phyloP scores from a whole-genome alignment of 2,888 invertebrate species.

The Micropterix aruncella region DNA sequence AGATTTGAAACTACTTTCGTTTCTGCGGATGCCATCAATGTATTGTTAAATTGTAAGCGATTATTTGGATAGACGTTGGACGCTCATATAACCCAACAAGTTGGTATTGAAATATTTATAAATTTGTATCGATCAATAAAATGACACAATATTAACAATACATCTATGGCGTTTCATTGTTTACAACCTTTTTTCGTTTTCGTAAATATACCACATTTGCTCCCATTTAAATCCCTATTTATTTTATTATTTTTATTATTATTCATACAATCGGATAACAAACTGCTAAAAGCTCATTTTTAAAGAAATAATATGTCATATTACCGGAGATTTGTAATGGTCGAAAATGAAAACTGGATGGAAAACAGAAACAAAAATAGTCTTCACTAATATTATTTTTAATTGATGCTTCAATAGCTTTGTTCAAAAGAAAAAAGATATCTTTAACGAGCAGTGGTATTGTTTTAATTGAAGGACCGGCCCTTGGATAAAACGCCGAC shows the following conservation, averaged over 20 bases:
- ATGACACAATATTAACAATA: conserved; percentile 12
- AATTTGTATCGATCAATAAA: conserved; percentile 11
- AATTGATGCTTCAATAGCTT: too few species aligned
- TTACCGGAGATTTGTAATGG: too few species aligned
- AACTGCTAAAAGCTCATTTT: too few species aligned
- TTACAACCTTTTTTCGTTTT: not conserved
- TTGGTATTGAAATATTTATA: conserved; percentile 5
- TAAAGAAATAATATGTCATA: too few species aligned
- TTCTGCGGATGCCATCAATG: conserved; percentile 10
- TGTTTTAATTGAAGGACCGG: not conserved
- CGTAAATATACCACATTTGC: too few species aligned
- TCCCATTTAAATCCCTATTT: not conserved
- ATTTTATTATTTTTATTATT: not conserved
- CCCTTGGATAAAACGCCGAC: not conserved
- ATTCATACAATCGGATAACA: too few species aligned
- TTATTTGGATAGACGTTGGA: conserved; percentile 9
- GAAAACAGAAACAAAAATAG: too few species aligned
- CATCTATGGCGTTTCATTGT: conserved; percentile 13
- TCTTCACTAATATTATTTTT: too few species aligned
- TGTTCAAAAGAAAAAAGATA: too few species aligned
- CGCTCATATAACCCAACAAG: conserved; percentile 2
- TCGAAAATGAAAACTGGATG: too few species aligned
- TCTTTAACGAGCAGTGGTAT: too few species aligned
- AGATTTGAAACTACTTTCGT: not conserved
- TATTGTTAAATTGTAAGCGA: conserved; percentile 12